Percentiles rank a stretch among this genome's conserved stretches.
phyloP scores from a whole-genome alignment of 2,797 vertebrate species.

The Cuniculus paca region DNA sequence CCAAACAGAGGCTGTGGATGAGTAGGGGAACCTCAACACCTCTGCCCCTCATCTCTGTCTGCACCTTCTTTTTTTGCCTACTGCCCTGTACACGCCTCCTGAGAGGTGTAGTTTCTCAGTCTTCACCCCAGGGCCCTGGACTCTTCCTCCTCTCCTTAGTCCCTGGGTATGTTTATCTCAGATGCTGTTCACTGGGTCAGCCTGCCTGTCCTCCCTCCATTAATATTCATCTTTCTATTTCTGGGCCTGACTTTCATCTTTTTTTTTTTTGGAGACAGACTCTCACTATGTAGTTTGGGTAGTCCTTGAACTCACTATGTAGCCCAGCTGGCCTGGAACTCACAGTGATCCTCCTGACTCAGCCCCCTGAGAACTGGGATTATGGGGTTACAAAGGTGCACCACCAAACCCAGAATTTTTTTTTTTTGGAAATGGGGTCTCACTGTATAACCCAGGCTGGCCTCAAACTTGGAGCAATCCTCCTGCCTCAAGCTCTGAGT shows the following conservation, averaged over 20 bases:
- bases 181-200: background rate
- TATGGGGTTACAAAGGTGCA: background rate
- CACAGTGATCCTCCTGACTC: background rate
- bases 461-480: background rate
- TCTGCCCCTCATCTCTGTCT: background rate
- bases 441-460: background rate
- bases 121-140: background rate
- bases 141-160: background rate
- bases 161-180: background rate
- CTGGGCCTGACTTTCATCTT: background rate
- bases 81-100: background rate
- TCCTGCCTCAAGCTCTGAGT: background rate
- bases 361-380: background rate
- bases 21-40: background rate
- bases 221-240: background rate
- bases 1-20: conserved; percentile 28
- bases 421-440: background rate
- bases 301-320: background rate
- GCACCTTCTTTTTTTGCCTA: background rate
- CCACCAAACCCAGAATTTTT: background rate
- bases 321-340: background rate
- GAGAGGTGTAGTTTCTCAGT: background rate
- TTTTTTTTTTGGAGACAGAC: background rate
- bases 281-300: background rate
- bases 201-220: background rate